A percentile compares a stretch with the other conserved stretches of the same genome.
phyloP scores from a whole-genome alignment of 2,888 invertebrate species.

The Tholera decimalis region DNA sequence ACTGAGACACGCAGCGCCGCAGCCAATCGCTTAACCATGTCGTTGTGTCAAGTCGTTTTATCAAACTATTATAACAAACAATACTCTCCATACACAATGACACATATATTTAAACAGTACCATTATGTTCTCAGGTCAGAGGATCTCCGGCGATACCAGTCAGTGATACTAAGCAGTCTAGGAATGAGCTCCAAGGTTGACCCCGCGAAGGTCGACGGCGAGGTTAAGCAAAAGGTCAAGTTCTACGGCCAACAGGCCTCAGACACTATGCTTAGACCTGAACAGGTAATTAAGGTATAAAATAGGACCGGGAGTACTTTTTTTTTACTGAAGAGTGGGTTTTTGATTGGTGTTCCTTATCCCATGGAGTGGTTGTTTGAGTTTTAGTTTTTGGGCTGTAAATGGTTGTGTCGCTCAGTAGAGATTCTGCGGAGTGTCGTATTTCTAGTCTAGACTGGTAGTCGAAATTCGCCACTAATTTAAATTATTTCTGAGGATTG shows the following conservation, averaged over 20 bases:
- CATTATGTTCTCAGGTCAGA: constrained; percentile 88
- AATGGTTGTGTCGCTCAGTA: not conserved
- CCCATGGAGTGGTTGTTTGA: constrained; percentile 7
- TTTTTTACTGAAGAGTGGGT: constrained; percentile 33
- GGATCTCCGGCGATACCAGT: constrained; percentile 95
- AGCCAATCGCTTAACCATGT: too few species aligned
- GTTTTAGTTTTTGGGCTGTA: constrained; percentile 9
- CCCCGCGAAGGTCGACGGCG: constrained; percentile 94
- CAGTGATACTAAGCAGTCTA: constrained; percentile 95
- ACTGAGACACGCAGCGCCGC: too few species aligned
- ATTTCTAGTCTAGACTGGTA: constrained; percentile 18
- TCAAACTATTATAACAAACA: constrained; percentile 6
- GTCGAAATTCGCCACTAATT: too few species aligned
- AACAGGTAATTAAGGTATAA: constrained; percentile 90
- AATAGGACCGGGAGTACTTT: constrained; percentile 47
- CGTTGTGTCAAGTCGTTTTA: too few species aligned
- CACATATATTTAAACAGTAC: constrained; percentile 17
- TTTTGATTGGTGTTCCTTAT: constrained; percentile 21
- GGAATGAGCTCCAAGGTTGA: constrained; percentile 94
- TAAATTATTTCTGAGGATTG: too few species aligned
- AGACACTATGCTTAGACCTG: constrained; percentile 95
- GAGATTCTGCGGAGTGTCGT: not conserved
- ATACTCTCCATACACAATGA: not conserved
- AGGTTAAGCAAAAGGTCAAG: constrained; percentile 95
- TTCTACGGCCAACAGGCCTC: constrained; percentile 96